A percentile compares a stretch with the other conserved stretches of the same genome.
Evolutionary conservation across 2,888 invertebrate genomes (phyloP).

Genomic region (Dimorphilus gyrociliatus): DNA sequence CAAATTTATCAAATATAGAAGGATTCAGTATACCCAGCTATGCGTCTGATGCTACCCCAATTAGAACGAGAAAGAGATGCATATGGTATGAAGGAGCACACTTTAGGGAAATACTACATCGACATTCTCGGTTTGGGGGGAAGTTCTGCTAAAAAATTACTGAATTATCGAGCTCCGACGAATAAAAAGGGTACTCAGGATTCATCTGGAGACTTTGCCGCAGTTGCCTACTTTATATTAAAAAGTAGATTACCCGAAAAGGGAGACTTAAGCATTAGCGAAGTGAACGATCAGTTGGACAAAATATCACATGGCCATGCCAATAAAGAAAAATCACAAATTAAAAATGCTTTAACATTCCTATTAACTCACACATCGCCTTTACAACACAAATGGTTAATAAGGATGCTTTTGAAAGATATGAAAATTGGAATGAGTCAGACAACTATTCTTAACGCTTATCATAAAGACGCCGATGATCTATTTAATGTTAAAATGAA

Average conservation of each 20-base stretch:
- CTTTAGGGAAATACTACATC: slow-evolving; percentile 56
- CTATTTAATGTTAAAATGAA: slow-evolving; percentile 54
- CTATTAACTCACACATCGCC: slow-evolving; percentile 53
- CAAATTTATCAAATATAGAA: slow-evolving; percentile 15
- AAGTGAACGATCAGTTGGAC: slow-evolving; percentile 59
- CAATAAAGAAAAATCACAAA: slow-evolving; percentile 33
- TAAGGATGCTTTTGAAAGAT: slow-evolving; percentile 69
- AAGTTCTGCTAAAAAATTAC: slow-evolving; percentile 43
- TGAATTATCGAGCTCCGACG: slow-evolving; percentile 44
- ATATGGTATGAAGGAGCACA: slow-evolving; percentile 64
- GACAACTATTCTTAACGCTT: slow-evolving; percentile 50
- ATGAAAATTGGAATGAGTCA: slow-evolving; percentile 57
- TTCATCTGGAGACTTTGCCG: slow-evolving; percentile 62
- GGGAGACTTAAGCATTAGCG: slow-evolving; percentile 48
- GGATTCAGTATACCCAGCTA: slow-evolving; percentile 48
- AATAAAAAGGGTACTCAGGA: slow-evolving; percentile 36
- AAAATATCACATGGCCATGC: slow-evolving; percentile 52
- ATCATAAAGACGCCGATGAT: slow-evolving; percentile 64
- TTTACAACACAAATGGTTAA: slow-evolving; percentile 72
- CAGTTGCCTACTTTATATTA: slow-evolving; percentile 55
- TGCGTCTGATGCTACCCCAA: slow-evolving; percentile 61
- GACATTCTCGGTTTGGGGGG: slow-evolving; percentile 54
- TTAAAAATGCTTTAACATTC: slow-evolving; percentile 48
- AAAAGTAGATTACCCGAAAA: slow-evolving; percentile 40
- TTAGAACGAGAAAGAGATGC: slow-evolving; percentile 60